These are phyloP conservation scores for Spodoptera frugiperda DNA, from an alignment of 1,140 invertebrate species.

Conservation along the genomic window DNA sequence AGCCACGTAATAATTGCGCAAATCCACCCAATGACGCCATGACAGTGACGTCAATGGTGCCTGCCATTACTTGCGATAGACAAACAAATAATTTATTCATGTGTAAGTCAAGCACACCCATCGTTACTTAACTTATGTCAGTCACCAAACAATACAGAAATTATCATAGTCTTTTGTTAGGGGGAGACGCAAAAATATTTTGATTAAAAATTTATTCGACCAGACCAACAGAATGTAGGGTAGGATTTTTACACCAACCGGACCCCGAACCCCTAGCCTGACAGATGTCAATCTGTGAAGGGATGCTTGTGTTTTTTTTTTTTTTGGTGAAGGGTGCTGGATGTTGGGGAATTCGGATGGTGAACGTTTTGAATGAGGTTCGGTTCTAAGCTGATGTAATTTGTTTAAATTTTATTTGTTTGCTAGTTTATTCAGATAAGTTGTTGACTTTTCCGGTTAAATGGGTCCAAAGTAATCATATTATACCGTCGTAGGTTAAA, in stretches of 20 bases:
- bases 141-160: conserved; percentile 72
- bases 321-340: conserved; percentile 14
- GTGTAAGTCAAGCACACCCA: conserved; percentile 62
- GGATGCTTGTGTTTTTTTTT: conserved; percentile 22
- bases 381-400: conserved; percentile 31
- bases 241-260: conserved; percentile 52
- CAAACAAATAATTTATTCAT: conserved; percentile 74
- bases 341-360: conserved; percentile 55
- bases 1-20: neutral
- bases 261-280: conserved; percentile 60
- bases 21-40: neutral
- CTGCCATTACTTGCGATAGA: conserved; percentile 4
- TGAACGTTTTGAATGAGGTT: conserved; percentile 26
- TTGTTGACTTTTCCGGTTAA: neutral
- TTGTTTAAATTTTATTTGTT: conserved; percentile 24
- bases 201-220: conserved; percentile 83
- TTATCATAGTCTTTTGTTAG: conserved; percentile 66
- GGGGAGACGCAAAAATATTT: conserved; percentile 77
- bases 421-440: neutral
- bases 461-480: too few relatives aligned
- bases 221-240: conserved; percentile 69
- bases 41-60: neutral
- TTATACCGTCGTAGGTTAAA: too few relatives aligned
- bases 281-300: conserved; percentile 79
- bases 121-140: conserved; percentile 72